Evolutionary conservation across 2,113 vertebrate genomes (phyloP).

Genomic region (Phalacrocorax pelagicus): DNA sequence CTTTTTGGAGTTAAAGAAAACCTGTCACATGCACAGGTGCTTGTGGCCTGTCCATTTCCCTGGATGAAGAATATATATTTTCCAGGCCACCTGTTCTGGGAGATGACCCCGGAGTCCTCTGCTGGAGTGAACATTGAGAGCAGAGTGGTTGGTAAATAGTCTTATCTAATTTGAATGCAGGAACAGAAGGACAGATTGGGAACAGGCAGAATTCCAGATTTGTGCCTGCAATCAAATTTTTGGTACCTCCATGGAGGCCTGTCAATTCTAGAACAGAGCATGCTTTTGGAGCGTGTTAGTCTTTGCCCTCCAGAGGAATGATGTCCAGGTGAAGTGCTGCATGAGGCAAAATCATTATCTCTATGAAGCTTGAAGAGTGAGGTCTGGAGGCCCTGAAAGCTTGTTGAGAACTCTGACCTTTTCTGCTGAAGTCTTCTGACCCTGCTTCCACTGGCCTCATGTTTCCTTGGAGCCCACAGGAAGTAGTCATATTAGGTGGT

Average conservation of each 20-base stretch:
- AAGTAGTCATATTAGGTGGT: neutral
- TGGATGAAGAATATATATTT: neutral
- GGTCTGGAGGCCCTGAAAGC: neutral
- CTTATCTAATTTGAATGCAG: neutral
- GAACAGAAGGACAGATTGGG: neutral
- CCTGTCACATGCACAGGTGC: neutral
- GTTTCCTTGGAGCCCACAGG: neutral
- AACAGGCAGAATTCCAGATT: neutral
- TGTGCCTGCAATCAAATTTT: neutral
- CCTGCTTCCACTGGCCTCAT: neutral
- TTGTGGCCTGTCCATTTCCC: neutral
- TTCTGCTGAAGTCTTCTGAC: neutral
- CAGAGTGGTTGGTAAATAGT: neutral
- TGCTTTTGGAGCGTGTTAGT: neutral
- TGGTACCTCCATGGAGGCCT: neutral
- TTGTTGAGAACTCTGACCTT: neutral
- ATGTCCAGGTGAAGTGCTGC: neutral
- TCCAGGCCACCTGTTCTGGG: neutral
- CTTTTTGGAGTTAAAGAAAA: neutral
- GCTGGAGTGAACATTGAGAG: neutral
- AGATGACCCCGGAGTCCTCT: neutral
- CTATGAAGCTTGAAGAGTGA: neutral
- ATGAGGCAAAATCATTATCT: neutral
- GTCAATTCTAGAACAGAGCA: neutral
- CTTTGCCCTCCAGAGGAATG: neutral